phyloP scores from a whole-genome alignment of 2,888 invertebrate genomes.

The Actias luna region DNA sequence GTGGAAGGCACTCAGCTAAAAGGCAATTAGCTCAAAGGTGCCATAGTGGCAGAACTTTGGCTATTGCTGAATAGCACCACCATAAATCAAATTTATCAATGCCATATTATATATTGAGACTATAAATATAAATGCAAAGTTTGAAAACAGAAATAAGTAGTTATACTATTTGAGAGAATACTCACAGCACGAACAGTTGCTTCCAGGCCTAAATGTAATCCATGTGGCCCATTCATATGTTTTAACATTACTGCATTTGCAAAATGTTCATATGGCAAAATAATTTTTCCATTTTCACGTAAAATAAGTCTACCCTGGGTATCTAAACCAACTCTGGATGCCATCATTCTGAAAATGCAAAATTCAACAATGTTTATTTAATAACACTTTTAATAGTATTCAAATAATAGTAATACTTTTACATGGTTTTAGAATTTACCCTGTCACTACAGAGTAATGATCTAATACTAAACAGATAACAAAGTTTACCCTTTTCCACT shows the following conservation, averaged over 20 bases:
- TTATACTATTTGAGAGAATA: constrained; percentile 27
- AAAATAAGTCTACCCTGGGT: constrained; percentile 91
- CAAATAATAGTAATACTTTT: background rate
- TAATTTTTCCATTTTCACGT: constrained; percentile 93
- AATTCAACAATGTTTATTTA: background rate
- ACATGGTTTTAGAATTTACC: background rate
- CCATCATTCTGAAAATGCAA: constrained; percentile 87
- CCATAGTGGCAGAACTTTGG: no score
- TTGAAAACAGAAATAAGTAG: no score
- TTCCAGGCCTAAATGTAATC: constrained; percentile 91
- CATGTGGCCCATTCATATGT: constrained; percentile 94
- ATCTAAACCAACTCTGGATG: constrained; percentile 91
- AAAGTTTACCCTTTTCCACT: background rate
- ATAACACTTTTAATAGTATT: background rate
- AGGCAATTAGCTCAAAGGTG: no score
- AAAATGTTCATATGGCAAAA: constrained; percentile 93
- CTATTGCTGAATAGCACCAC: no score
- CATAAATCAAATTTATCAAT: no score
- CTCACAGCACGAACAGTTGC: constrained; percentile 91
- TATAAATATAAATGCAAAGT: no score
- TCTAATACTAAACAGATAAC: no score
- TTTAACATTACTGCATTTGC: constrained; percentile 95
- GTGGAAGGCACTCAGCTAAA: no score
- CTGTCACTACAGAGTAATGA: background rate
- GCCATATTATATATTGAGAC: no score